Conservation (phyloP, 2,888 invertebrate species). For the Tethea ocularis region DNA sequence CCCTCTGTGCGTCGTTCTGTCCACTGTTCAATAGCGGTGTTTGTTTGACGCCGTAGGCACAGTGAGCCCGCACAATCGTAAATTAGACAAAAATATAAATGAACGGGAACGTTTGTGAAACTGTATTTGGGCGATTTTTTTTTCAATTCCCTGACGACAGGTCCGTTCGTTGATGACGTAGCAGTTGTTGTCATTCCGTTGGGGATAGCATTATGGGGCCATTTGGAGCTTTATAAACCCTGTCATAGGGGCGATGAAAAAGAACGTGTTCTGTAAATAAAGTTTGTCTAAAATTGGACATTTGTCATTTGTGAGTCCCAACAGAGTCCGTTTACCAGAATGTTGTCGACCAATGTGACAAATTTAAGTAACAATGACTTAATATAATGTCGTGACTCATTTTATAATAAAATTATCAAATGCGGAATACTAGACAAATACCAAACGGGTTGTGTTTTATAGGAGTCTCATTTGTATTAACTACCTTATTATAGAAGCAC, state of each 20-base stretch:
- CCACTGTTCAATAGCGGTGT: slow-evolving; percentile 61
- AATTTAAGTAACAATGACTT: slow-evolving; percentile 19
- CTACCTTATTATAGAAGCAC: background rate
- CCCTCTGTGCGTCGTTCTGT: slow-evolving; percentile 11
- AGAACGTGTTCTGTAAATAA: background rate
- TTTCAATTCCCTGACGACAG: slow-evolving; percentile 17
- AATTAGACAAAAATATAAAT: slow-evolving; percentile 67
- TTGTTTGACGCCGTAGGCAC: slow-evolving; percentile 59
- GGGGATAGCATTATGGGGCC: background rate
- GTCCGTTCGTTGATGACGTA: slow-evolving; percentile 44
- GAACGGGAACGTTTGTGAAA: slow-evolving; percentile 78
- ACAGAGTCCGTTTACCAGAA: slow-evolving; percentile 35
- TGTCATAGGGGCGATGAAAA: background rate
- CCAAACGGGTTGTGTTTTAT: background rate
- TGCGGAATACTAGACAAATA: background rate
- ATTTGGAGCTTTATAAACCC: background rate
- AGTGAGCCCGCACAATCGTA: slow-evolving; percentile 69
- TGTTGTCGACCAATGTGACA: slow-evolving; percentile 37
- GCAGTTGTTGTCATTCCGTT: slow-evolving; percentile 30
- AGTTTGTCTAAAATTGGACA: slow-evolving; percentile 24
- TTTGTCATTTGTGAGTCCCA: slow-evolving; percentile 56
- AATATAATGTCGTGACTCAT: slow-evolving; percentile 8
- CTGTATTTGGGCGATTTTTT: slow-evolving; percentile 59
- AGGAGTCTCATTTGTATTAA: background rate
- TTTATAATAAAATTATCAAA: background rate